phyloP scores from a whole-genome alignment of 2,113 vertebrate genomes.

The Drymodes brunneopygia region DNA sequence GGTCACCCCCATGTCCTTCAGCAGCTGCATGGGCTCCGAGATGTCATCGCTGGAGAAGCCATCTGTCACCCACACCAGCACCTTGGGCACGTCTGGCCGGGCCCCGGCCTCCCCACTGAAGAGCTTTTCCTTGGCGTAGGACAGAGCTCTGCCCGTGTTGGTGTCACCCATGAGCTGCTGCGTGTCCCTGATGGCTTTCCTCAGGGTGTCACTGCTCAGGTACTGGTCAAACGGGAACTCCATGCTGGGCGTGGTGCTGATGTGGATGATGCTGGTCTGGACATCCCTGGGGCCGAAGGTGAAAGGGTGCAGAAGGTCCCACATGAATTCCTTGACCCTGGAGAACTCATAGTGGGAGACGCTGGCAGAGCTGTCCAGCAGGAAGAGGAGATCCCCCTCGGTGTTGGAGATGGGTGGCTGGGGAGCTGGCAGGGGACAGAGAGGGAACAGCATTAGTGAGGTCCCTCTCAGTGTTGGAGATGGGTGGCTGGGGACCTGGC shows the following conservation, averaged over 20 bases:
- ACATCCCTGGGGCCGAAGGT: constrained; percentile 82
- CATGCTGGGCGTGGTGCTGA: constrained; percentile 81
- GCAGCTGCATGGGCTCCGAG: constrained; percentile 77
- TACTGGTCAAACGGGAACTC: constrained; percentile 84
- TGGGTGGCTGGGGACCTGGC: constrained; percentile 42
- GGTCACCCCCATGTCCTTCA: constrained; percentile 82
- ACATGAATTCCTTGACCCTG: constrained; percentile 85
- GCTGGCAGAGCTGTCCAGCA: constrained; percentile 93
- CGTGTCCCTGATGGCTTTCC: constrained; percentile 70
- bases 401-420: not conserved
- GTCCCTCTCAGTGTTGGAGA: constrained; percentile 84
- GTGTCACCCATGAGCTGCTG: constrained; percentile 88
- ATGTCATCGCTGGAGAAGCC: constrained; percentile 88
- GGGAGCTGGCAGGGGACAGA: constrained; percentile 20
- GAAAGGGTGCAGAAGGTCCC: constrained; percentile 82
- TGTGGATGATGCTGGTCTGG: constrained; percentile 86
- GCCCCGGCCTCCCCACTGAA: constrained; percentile 66
- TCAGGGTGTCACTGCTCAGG: constrained; percentile 50
- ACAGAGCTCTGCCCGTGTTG: constrained; percentile 85
- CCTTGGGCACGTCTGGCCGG: constrained; percentile 81
- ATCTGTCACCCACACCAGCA: constrained; percentile 93
- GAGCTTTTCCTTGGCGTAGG: constrained; percentile 74
- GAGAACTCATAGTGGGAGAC: constrained; percentile 90
- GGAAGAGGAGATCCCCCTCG: constrained; percentile 87
- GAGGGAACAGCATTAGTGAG: not conserved